These are phyloP conservation scores for Phainopepla nitens DNA, from an alignment of 2,113 vertebrate genomes.

Conservation along the genomic window DNA sequence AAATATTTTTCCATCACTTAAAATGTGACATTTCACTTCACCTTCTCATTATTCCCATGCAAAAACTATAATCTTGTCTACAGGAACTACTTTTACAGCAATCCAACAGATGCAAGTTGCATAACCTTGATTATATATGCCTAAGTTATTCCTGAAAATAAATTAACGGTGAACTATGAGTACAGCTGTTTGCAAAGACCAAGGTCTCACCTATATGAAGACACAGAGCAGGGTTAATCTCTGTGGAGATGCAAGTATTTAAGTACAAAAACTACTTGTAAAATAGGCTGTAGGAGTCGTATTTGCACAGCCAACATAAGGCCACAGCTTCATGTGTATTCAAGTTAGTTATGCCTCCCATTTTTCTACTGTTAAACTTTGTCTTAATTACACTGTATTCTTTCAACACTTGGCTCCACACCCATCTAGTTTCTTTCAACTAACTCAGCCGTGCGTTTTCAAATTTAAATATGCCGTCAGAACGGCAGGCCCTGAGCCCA, in stretches of 20 bases:
- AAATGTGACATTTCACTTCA: neutral
- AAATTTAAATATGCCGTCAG: neutral
- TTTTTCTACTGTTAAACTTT: constrained; percentile 32
- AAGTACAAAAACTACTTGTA: neutral
- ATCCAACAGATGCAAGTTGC: neutral
- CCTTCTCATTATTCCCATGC: neutral
- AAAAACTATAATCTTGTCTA: neutral
- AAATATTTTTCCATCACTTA: neutral
- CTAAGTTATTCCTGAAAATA: neutral
- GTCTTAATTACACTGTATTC: constrained; percentile 48
- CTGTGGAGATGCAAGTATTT: neutral
- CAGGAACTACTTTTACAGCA: neutral
- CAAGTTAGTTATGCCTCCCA: neutral
- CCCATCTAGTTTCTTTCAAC: constrained; percentile 24
- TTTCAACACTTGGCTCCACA: constrained; percentile 38
- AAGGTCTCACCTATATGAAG: neutral
- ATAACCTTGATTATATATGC: neutral
- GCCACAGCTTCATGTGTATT: neutral
- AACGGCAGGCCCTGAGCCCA: neutral
- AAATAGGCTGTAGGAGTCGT: neutral
- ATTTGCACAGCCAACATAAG: neutral
- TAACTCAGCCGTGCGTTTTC: constrained; percentile 11
- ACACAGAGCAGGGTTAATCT: neutral
- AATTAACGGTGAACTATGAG: neutral
- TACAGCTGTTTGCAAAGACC: neutral